Evolutionary conservation across 2,797 vertebrate genomes (phyloP).

Genomic region (Rhabdomys pumilio): DNA sequence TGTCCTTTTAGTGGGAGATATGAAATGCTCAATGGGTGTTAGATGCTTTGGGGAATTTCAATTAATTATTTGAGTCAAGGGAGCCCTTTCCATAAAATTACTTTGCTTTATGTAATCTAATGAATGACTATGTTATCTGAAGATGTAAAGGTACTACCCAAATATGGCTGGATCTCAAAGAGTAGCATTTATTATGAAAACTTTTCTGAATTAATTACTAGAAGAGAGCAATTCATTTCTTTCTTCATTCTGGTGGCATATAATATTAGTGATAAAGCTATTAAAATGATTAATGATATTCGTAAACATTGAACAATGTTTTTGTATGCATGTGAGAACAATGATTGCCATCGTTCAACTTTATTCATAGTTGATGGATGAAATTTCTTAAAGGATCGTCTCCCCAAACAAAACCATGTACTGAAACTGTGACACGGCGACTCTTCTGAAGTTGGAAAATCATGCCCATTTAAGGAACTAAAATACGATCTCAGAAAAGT

Average conservation of each 20-base stretch:
- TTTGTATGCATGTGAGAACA: not conserved
- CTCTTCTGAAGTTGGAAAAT: not conserved
- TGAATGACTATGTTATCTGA: not conserved
- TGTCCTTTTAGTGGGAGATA: not conserved
- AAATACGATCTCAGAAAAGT: not conserved
- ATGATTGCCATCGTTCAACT: not conserved
- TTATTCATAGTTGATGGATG: conserved; percentile 9
- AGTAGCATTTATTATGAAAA: not conserved
- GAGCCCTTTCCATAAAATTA: not conserved
- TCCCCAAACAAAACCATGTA: not conserved
- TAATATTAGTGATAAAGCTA: conserved; percentile 5
- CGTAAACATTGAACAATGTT: conserved; percentile 53
- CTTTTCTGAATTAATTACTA: conserved; percentile 33
- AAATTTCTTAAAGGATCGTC: conserved; percentile 2
- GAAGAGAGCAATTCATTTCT: not conserved
- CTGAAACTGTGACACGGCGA: not conserved
- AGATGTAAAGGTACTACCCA: not conserved
- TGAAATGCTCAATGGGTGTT: not conserved
- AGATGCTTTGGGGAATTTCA: not conserved
- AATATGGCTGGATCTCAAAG: not conserved
- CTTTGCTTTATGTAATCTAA: conserved; percentile 45
- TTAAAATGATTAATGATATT: conserved; percentile 36
- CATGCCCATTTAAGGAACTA: not conserved
- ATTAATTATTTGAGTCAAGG: conserved; percentile 50
- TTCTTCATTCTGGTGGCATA: not conserved